phyloP scores from a whole-genome alignment of 2,888 invertebrate species.

The Microctonus hyperodae region DNA sequence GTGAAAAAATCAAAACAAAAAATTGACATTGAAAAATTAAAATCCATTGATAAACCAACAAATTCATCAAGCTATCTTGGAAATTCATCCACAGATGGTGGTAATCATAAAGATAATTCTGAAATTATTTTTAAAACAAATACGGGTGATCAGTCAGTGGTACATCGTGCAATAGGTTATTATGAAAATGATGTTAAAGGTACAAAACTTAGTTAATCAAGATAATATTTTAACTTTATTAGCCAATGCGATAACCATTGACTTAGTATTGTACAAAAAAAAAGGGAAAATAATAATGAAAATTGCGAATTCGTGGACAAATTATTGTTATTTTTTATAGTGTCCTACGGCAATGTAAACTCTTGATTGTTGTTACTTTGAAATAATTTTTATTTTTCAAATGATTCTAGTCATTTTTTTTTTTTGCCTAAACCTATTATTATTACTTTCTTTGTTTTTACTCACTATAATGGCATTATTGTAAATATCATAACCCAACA shows the following conservation, averaged over 20 bases:
- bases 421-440: conserved; percentile 22
- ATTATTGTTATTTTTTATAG: neutral
- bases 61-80: neutral
- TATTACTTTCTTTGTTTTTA: conserved; percentile 20
- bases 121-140: conserved; percentile 26
- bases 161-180: conserved; percentile 52
- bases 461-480: neutral
- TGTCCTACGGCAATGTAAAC: neutral
- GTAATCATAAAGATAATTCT: conserved; percentile 8
- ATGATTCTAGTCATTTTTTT: conserved; percentile 39
- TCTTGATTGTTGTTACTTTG: neutral
- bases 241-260: neutral
- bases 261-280: no score
- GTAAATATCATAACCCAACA: neutral
- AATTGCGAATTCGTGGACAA: neutral
- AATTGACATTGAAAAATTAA: conserved; percentile 38
- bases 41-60: neutral
- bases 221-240: neutral
- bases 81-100: neutral
- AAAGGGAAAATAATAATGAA: neutral
- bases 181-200: conserved; percentile 53
- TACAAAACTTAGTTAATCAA: conserved; percentile 49
- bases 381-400: conserved; percentile 14
- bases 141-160: conserved; percentile 43
- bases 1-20: conserved; percentile 59